Evolutionary conservation across 35 echinoderm and acorn worm genomes (phyloP).

Genomic region (Ptychodera flava): DNA sequence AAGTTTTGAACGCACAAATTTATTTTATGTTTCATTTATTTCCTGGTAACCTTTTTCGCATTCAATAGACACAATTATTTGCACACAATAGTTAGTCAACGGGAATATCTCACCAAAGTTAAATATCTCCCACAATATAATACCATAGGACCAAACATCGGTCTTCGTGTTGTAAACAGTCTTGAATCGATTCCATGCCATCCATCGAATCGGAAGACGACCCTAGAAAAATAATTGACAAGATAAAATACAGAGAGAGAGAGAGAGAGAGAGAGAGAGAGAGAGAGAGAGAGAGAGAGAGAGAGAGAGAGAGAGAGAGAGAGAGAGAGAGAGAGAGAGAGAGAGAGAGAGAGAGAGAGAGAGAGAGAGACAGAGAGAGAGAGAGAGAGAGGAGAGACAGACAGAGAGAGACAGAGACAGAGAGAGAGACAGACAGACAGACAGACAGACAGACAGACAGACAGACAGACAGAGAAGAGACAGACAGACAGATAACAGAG

Average conservation of each 20-base stretch:
- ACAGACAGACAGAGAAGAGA: not conserved
- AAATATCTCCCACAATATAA: conserved; percentile 86
- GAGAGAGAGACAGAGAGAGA: not conserved
- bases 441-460: not conserved
- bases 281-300: not conserved
- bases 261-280: not conserved
- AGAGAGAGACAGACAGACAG: not conserved
- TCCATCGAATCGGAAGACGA: conserved; percentile 72
- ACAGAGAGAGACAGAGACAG: not conserved
- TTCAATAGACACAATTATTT: too few species aligned
- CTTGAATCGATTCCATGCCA: conserved; percentile 81
- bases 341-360: not conserved
- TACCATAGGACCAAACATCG: conserved; percentile 91
- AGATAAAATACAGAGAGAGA: not conserved
- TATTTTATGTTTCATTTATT: too few species aligned
- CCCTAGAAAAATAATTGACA: conserved; percentile 21
- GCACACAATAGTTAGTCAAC: too few species aligned
- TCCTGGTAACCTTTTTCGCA: too few species aligned
- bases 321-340: not conserved
- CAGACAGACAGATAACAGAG: not conserved
- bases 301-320: not conserved
- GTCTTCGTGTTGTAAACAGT: conserved; percentile 69
- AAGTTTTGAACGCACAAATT: too few species aligned
- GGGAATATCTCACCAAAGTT: conserved; percentile 62
- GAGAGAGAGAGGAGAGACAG: not conserved